phyloP scores from a whole-genome alignment of 2,113 vertebrate genomes.

The Chlorodrepanis virens region DNA sequence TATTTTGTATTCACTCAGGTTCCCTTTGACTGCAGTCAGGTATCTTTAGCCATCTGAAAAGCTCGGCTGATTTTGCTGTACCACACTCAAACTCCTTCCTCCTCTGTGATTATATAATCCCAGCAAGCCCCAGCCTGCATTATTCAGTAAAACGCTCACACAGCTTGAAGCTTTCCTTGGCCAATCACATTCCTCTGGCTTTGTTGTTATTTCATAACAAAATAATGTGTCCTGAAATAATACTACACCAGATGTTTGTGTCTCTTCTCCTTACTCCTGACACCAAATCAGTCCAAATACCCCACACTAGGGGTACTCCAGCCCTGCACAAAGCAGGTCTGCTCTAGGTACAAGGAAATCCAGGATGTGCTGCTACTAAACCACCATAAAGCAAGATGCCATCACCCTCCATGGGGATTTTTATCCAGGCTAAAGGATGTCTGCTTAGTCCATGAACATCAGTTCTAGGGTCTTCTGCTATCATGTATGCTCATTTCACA shows the following conservation, averaged over 20 bases:
- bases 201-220: constrained; percentile 44
- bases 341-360: neutral
- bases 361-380: neutral
- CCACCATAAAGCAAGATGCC: neutral
- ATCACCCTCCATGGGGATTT: accelerated
- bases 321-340: neutral
- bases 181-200: constrained; percentile 13
- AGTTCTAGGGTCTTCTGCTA: neutral
- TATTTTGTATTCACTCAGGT: neutral
- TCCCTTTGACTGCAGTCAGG: neutral
- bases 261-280: neutral
- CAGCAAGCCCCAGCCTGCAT: constrained; percentile 25
- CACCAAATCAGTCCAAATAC: neutral
- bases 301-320: accelerated
- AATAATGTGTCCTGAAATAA: constrained; percentile 39
- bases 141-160: neutral
- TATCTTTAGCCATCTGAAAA: neutral
- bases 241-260: neutral
- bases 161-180: constrained; percentile 11
- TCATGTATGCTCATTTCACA: neutral
- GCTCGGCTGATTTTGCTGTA: neutral
- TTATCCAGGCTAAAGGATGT: neutral
- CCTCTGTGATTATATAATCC: neutral
- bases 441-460: neutral
- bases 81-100: neutral